Conservation (phyloP, 2,113 vertebrate species). For the Sinocyclocheilus maitianheensis region DNA sequence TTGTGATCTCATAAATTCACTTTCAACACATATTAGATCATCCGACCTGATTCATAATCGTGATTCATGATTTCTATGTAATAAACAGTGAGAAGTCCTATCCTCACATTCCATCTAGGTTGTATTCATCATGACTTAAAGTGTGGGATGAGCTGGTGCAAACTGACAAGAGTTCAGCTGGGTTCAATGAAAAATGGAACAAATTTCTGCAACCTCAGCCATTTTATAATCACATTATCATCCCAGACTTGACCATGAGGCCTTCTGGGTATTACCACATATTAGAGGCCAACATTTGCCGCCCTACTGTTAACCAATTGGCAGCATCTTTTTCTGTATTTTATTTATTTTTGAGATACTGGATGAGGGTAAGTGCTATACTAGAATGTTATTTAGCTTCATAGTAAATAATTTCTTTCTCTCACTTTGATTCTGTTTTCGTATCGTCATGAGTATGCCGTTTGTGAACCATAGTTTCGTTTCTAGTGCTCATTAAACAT, state of each 20-base stretch:
- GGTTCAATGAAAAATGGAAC: slow-evolving; percentile 52
- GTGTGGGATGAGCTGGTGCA: slow-evolving; percentile 2
- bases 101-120: slow-evolving; percentile 13
- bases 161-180: slow-evolving; percentile 4
- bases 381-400: neutral
- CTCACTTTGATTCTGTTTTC: neutral
- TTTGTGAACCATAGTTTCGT: neutral
- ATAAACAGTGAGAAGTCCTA: slow-evolving; percentile 5
- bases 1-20: neutral
- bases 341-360: neutral
- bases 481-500: slow-evolving; percentile 4
- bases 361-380: neutral
- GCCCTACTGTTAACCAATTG: neutral
- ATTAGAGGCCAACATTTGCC: neutral
- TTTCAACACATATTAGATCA: slow-evolving; percentile 3
- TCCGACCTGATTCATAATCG: neutral
- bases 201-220: slow-evolving; percentile 49
- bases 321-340: neutral
- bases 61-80: neutral
- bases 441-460: neutral
- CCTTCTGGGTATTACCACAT: neutral
- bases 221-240: slow-evolving; percentile 77
- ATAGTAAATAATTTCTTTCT: neutral
- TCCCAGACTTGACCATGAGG: slow-evolving; percentile 74
- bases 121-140: neutral